These are phyloP conservation scores for Euwallacea fornicatus DNA, from an alignment of 1,140 invertebrate genomes.

Conservation along the genomic window DNA sequence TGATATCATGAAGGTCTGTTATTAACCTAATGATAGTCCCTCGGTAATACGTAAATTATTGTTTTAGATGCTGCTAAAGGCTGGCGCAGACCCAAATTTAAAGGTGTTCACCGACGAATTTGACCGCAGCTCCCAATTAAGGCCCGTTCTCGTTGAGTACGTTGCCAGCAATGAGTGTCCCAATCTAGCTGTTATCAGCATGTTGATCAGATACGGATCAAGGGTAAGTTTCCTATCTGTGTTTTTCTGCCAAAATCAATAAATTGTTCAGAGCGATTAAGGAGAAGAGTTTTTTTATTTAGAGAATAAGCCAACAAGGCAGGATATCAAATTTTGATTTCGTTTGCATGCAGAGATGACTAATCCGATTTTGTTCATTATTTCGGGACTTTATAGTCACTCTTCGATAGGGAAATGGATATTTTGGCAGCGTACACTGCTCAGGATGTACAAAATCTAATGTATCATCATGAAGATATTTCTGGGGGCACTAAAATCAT, in stretches of 20 bases:
- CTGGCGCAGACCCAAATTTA: slow-evolving; percentile 78
- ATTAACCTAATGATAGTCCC: background rate
- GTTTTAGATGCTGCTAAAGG: slow-evolving; percentile 66
- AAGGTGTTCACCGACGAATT: slow-evolving; percentile 74
- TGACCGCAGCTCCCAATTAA: slow-evolving; percentile 62
- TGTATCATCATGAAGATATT: too few relatives aligned
- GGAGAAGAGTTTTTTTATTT: background rate
- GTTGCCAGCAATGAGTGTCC: slow-evolving; percentile 74
- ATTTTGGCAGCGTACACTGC: too few relatives aligned
- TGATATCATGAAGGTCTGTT: slow-evolving; percentile 59
- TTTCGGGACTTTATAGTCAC: too few relatives aligned
- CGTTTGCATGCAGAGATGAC: too few relatives aligned
- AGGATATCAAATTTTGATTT: background rate
- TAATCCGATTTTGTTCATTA: too few relatives aligned
- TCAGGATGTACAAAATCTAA: too few relatives aligned
- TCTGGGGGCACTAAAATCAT: too few relatives aligned
- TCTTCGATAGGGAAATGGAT: too few relatives aligned
- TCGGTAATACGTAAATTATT: background rate
- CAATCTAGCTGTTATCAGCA: slow-evolving; percentile 65
- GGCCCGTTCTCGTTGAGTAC: slow-evolving; percentile 81
- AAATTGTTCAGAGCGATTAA: too few relatives aligned
- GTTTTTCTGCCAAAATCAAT: too few relatives aligned
- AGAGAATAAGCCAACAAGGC: background rate
- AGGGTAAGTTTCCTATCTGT: slow-evolving; percentile 56
- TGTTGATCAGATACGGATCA: slow-evolving; percentile 80